Base-by-base conservation (phyloP, 2,888 invertebrate species). In the Pristionchus exspectatus region DNA sequence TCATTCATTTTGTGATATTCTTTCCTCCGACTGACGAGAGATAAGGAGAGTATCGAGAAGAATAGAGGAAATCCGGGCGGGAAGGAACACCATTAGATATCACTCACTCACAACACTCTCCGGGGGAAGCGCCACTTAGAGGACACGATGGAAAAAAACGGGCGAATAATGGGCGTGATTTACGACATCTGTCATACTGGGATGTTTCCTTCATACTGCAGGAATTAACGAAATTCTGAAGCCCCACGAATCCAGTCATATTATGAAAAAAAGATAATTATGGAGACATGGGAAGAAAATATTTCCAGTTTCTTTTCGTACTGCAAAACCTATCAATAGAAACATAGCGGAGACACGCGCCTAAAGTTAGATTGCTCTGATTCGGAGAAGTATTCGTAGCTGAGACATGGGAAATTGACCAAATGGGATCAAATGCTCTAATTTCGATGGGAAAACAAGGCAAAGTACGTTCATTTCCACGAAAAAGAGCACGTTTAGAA, bases 1-100 rank as follows among this genome's bases (percentile, higher is more conserved):
- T n/a, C n/a, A n/a, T n/a, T n/a, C n/a, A n/a, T n/a, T n/a, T n/a
- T n/a, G n/a, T n/a, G n/a, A n/a, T n/a, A n/a, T n/a, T n/a, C n/a
- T n/a, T n/a, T n/a, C n/a, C n/a, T n/a, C n/a, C n/a, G n/a, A n/a
- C n/a, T n/a, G n/a, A n/a, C n/a, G n/a, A n/a, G n/a, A n/a, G n/a
- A n/a, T n/a, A n/a, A n/a, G n/a, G n/a, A n/a, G n/a, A n/a, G n/a
- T n/a, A n/a, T n/a, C n/a, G 9, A 69, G 30, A 69, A 30, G 9
- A 69, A 38, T 18, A 69, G 44, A 33, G 24, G 74, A 38, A 74
- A 74, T 74, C 74, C 74, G 38, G 74, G 3, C 38, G 44, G 44
- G 44, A 50, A 50, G 44, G 74, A 77, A 77, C 74, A 18, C 74
- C 74, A 77, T 77, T 77, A 44, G 4, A 77, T 77, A 77, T 77